Evolutionary conservation across 2,797 vertebrate species (phyloP).

Genomic region (Anisognathus igniventris): DNA sequence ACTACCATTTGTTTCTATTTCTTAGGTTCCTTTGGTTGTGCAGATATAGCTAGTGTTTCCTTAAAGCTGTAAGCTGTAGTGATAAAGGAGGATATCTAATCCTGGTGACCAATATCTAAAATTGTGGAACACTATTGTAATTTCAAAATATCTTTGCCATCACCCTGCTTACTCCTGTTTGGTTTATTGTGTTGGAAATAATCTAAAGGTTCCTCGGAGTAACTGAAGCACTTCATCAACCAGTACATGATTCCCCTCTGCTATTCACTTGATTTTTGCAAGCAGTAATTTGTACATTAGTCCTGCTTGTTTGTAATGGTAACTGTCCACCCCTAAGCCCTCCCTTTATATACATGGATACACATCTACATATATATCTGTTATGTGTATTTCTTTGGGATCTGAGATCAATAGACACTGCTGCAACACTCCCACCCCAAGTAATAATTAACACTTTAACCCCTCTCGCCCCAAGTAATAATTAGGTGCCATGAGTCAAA

Average conservation of each 20-base stretch:
- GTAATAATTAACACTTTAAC: not conserved
- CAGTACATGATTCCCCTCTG: not conserved
- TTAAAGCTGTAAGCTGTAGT: not conserved
- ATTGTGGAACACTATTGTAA: not conserved
- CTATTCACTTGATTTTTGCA: not conserved
- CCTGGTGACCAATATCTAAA: constrained; percentile 25
- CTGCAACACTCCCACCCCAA: not conserved
- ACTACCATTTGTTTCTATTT: constrained; percentile 52
- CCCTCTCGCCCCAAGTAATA: not conserved
- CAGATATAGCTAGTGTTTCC: not conserved
- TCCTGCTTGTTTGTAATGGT: not conserved
- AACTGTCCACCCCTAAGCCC: not conserved
- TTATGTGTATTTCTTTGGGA: not conserved
- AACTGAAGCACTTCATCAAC: constrained; percentile 5
- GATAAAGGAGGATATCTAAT: constrained; percentile 15
- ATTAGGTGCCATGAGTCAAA: not conserved
- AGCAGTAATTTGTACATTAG: constrained; percentile 59
- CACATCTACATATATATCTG: not conserved
- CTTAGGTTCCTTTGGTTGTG: constrained; percentile 6
- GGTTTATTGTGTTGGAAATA: not conserved
- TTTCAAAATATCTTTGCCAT: not conserved
- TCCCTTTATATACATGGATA: not conserved
- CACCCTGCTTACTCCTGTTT: not conserved
- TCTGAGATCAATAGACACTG: not conserved
- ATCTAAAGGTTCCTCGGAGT: constrained; percentile 39